Evolutionary conservation across 2,888 invertebrate genomes (phyloP), one percentile per base, ranked within the genome.

Genomic region (Tenthredo notha): DNA sequence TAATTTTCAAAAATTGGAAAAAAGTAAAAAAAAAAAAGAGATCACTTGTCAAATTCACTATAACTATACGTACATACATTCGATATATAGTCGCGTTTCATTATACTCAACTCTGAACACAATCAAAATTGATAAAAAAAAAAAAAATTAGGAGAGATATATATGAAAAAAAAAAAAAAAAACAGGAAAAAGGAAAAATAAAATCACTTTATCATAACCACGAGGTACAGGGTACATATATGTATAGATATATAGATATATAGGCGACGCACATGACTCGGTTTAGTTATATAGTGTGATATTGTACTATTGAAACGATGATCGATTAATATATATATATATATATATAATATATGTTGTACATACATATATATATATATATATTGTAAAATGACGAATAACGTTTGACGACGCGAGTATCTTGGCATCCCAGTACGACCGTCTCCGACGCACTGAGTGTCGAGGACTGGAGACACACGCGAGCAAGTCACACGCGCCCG

Each of bases 401-500:
- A 54, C 6, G 54, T 54, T 54, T n/a, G 54, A 40, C 70, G 70
- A 40, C 70, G 18, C 37, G 70, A 67, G 18, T 67, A 67, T 61
- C 80, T 80, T 40, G 61, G 61, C 58, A 80, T 80, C 80, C 80
- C 80, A 12, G 40, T 50, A 83, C 83, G 70, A 83, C 67, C 83
- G 83, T 70, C 83, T 83, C 83, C 83, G 83, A 67, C 65, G 83
- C 65, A 83, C 83, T 83, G 83, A 83, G 83, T 83, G 67, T 67
- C 67, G 67, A 70, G 83, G 88, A 87, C 88, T 88, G 89, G 89
- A 89, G 89, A 90, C 90, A 90, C 89, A 90, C 90, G 90, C 90
- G 89, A 88, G 88, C 89, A 85, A 86, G 86, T 87, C 86, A 86
- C 88, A 86, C 90, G 90, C 89, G 90, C 90, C 90, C 91, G 91